Evolutionary conservation across 2,888 invertebrate genomes (phyloP).

Genomic region (Campoplex capitator): DNA sequence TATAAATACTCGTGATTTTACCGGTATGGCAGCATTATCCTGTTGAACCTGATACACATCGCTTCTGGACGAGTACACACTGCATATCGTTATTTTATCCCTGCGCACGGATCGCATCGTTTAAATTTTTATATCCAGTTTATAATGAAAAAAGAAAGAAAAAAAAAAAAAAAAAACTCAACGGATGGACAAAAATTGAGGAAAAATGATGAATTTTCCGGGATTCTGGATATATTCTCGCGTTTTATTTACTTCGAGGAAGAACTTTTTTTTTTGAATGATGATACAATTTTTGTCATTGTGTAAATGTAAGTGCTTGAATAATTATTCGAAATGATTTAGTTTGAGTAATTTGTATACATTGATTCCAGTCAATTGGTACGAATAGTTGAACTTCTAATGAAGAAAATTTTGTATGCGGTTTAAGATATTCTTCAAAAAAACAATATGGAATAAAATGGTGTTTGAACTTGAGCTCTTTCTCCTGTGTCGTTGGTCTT

Average conservation of each 20-base stretch:
- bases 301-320: not conserved
- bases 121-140: conserved; percentile 6
- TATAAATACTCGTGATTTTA: conserved; percentile 60
- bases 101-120: not conserved
- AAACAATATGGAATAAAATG: conserved; percentile 28
- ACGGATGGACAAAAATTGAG: not conserved
- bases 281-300: not conserved
- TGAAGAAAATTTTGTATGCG: not conserved
- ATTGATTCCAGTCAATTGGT: not conserved
- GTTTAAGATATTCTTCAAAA: conserved; percentile 14
- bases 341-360: not conserved
- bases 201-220: not conserved
- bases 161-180: not conserved
- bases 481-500: conserved; percentile 20
- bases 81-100: conserved; percentile 11
- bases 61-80: conserved; percentile 17
- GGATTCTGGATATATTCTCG: not conserved
- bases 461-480: conserved; percentile 21
- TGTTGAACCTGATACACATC: conserved; percentile 45
- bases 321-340: not conserved
- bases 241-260: not conserved
- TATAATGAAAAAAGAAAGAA: not conserved
- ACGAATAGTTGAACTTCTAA: not conserved
- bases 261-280: not conserved
- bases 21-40: conserved; percentile 59